phyloP scores from a whole-genome alignment of 2,888 invertebrate species.

The Gerris lacustris region DNA sequence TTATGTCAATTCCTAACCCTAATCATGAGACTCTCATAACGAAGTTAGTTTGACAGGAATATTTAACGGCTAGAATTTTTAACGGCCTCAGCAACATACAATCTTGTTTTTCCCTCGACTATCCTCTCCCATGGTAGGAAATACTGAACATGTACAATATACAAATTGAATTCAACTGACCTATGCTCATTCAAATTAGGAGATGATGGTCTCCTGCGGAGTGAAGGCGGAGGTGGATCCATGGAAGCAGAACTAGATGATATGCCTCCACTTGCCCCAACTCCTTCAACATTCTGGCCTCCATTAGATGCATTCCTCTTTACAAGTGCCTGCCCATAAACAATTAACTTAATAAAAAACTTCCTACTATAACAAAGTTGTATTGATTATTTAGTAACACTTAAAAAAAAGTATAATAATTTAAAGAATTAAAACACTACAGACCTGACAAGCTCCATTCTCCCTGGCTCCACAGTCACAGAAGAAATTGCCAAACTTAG shows the following conservation, averaged over 20 bases:
- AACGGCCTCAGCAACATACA: too few species aligned
- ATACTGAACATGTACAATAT: too few species aligned
- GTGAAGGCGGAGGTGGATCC: slow-evolving; percentile 42
- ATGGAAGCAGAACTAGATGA: slow-evolving; percentile 29
- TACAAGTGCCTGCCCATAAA: slow-evolving; percentile 40
- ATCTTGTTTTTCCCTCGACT: too few species aligned
- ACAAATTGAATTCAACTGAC: too few species aligned
- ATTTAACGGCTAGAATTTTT: too few species aligned
- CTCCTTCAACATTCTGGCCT: slow-evolving; percentile 12
- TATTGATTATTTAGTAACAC: neutral
- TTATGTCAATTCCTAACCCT: too few species aligned
- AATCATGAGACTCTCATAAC: too few species aligned
- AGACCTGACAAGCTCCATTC: slow-evolving; percentile 59
- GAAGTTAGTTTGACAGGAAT: too few species aligned
- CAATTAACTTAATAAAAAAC: slow-evolving; percentile 20
- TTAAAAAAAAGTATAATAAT: neutral
- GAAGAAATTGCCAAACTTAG: slow-evolving; percentile 97
- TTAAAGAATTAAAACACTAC: neutral
- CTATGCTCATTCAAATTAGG: slow-evolving; percentile 37
- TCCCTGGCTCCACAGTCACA: slow-evolving; percentile 98
- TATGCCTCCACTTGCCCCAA: slow-evolving; percentile 28
- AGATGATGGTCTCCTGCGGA: slow-evolving; percentile 50
- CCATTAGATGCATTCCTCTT: slow-evolving; percentile 43
- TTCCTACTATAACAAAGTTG: neutral
- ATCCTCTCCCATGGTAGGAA: too few species aligned